Percentiles rank a stretch among this genome's conserved stretches.
Evolutionary conservation across 2,888 invertebrate genomes (phyloP).

Genomic region (Dione juno): DNA sequence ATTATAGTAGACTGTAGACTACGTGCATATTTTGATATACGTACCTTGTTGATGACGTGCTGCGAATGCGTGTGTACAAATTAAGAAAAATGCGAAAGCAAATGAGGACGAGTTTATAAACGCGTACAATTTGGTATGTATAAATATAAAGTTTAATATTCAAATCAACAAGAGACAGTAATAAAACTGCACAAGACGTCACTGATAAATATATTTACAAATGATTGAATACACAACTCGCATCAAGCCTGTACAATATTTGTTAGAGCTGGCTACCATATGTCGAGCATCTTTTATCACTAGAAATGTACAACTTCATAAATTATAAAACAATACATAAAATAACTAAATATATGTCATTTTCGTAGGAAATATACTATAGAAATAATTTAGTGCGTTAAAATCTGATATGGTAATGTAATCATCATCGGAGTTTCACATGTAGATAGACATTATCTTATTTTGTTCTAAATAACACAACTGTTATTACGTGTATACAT

Average conservation of each 20-base stretch:
- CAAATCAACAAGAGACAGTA: no score
- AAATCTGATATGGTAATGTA: neutral
- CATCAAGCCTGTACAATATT: conserved; percentile 30
- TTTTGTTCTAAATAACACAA: neutral
- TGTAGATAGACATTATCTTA: neutral
- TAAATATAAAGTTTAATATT: no score
- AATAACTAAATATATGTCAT: neutral
- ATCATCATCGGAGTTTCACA: neutral
- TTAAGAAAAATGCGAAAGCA: no score
- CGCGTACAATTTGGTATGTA: no score
- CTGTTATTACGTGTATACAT: no score
- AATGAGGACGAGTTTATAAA: no score
- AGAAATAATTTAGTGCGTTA: neutral
- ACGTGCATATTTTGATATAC: no score
- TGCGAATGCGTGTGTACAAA: no score
- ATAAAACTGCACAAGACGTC: neutral
- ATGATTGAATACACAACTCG: conserved; percentile 27
- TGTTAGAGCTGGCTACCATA: conserved; percentile 5
- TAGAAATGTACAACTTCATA: conserved; percentile 11
- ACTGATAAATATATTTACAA: conserved; percentile 47
- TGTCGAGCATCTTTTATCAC: neutral
- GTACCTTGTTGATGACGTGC: no score
- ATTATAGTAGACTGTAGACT: no score
- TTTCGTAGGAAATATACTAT: neutral
- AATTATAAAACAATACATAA: conserved; percentile 7